Evolutionary conservation across 2,797 vertebrate species (phyloP).

Genomic region (Taeniopygia guttata): DNA sequence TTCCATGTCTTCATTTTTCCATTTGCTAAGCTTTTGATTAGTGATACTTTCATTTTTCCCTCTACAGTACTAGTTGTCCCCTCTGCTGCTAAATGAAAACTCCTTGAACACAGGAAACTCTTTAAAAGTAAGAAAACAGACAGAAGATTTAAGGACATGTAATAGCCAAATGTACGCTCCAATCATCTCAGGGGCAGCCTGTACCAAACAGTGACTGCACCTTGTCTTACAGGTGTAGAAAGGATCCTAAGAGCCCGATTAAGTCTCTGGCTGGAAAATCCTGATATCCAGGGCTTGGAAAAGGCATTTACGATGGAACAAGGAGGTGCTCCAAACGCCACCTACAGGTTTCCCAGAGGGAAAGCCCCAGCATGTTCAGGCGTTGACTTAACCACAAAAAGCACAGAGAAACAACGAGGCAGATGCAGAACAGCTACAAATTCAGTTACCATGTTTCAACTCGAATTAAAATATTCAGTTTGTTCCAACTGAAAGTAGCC

Average conservation of each 20-base stretch:
- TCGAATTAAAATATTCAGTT: background rate
- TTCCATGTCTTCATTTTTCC: background rate
- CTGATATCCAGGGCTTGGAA: background rate
- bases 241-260: background rate
- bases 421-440: background rate
- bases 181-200: background rate
- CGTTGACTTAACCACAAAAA: background rate
- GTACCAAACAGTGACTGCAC: background rate
- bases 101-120: accelerated
- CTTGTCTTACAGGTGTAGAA: background rate
- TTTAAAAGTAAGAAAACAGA: background rate
- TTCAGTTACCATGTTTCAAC: background rate
- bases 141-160: background rate
- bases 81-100: background rate
- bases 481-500: background rate
- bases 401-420: background rate
- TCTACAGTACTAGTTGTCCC: background rate
- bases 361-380: background rate
- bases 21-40: background rate
- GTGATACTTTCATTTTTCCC: background rate
- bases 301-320: background rate
- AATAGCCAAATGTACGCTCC: background rate
- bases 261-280: background rate
- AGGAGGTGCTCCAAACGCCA: background rate
- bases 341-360: background rate